phyloP scores from a whole-genome alignment of 2,797 vertebrate genomes.

The Anguilla marmorata region DNA sequence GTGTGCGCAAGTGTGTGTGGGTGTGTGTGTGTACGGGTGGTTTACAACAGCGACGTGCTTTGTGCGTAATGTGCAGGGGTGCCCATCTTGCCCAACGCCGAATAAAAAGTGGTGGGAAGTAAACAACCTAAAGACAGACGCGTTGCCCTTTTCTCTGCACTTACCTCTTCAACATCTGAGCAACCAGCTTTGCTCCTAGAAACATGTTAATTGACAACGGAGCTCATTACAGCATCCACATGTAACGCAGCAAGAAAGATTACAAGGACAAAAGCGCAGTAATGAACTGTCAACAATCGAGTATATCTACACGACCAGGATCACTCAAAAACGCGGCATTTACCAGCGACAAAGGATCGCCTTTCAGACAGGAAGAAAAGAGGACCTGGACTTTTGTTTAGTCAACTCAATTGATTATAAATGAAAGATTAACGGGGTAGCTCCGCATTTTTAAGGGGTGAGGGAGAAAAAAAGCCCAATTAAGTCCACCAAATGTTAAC shows the following conservation, averaged over 20 bases:
- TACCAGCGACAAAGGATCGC: conserved; percentile 92
- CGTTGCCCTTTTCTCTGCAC: conserved; percentile 94
- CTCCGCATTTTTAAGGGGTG: conserved; percentile 88
- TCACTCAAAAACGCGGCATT: conserved; percentile 94
- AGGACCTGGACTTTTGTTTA: conserved; percentile 96
- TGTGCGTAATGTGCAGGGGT: conserved; percentile 43
- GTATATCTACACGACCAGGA: conserved; percentile 88
- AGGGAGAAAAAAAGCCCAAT: conserved; percentile 93
- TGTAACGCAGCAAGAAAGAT: conserved; percentile 85
- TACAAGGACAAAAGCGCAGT: conserved; percentile 85
- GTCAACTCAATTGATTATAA: conserved; percentile 98
- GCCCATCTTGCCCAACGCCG: conserved; percentile 42
- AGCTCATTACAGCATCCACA: conserved; percentile 92
- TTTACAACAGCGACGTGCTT: conserved; percentile 46
- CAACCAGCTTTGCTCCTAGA: conserved; percentile 89
- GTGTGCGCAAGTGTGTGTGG: background rate
- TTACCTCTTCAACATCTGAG: conserved; percentile 88
- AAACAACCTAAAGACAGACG: conserved; percentile 80
- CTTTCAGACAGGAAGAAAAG: conserved; percentile 94
- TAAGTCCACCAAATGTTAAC: conserved; percentile 99
- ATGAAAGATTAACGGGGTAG: conserved; percentile 99
- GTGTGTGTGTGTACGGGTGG: background rate
- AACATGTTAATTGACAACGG: conserved; percentile 94
- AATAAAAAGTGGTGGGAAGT: conserved; percentile 61
- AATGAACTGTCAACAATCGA: conserved; percentile 97